Percentiles rank a stretch among this genome's conserved stretches.
Evolutionary conservation across 1,140 invertebrate species (phyloP).

Genomic region (Proales similis): DNA sequence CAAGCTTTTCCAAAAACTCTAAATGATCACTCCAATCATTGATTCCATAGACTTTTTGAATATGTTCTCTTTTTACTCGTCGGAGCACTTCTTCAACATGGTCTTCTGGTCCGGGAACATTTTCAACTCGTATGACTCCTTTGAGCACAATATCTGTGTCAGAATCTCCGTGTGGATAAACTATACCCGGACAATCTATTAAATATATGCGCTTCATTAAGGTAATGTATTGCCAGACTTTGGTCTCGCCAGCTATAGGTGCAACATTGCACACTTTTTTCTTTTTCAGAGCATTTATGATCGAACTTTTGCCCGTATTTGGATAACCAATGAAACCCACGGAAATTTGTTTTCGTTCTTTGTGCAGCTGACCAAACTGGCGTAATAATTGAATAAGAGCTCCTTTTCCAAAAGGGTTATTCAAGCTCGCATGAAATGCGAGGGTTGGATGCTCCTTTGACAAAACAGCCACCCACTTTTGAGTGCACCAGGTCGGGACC

Average conservation of each 20-base stretch:
- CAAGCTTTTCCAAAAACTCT: slow-evolving; percentile 87
- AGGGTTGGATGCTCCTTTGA: slow-evolving; percentile 91
- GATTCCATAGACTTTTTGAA: slow-evolving; percentile 83
- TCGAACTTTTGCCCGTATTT: slow-evolving; percentile 95
- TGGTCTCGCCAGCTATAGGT: slow-evolving; percentile 93
- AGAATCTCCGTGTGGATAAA: slow-evolving; percentile 65
- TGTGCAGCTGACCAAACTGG: slow-evolving; percentile 78
- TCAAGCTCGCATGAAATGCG: slow-evolving; percentile 93
- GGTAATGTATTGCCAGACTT: slow-evolving; percentile 95
- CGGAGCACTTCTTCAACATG: slow-evolving; percentile 79
- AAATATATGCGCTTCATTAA: slow-evolving; percentile 93
- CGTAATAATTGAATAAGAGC: slow-evolving; percentile 88
- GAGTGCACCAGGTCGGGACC: slow-evolving; percentile 90
- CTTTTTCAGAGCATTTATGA: slow-evolving; percentile 88
- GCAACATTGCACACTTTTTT: slow-evolving; percentile 97
- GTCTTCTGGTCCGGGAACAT: slow-evolving; percentile 86
- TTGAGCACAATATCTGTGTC: slow-evolving; percentile 94
- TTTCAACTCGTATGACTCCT: slow-evolving; percentile 70
- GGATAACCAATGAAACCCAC: slow-evolving; percentile 98
- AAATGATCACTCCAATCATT: slow-evolving; percentile 67
- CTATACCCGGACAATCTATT: slow-evolving; percentile 97
- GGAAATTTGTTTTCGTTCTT: slow-evolving; percentile 93
- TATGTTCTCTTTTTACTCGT: slow-evolving; percentile 78
- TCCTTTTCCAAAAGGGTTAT: slow-evolving; percentile 96
- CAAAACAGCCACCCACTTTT: slow-evolving; percentile 80